Percentiles rank a stretch among this genome's conserved stretches.
phyloP scores from a whole-genome alignment of 2,797 vertebrate species.

The Schizopygopsis malacanthus region DNA sequence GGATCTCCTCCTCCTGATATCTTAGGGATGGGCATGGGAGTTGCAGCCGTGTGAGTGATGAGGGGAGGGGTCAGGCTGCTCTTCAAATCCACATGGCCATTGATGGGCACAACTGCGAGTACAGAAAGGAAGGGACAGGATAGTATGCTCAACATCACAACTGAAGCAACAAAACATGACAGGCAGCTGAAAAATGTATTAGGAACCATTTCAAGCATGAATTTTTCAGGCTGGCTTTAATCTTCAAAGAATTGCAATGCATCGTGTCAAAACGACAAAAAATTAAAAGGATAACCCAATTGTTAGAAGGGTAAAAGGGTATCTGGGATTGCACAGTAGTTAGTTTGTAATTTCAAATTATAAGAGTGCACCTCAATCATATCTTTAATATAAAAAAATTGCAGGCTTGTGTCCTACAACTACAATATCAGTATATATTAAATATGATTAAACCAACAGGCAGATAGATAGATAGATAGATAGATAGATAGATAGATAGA shows the following conservation, averaged over 20 bases:
- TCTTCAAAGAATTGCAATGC: not conserved
- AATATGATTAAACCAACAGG: no score
- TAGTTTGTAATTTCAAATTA: not conserved
- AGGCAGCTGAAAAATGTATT: slow-evolving; percentile 54
- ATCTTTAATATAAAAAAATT: not conserved
- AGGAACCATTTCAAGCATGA: slow-evolving; percentile 49
- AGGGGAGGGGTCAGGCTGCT: slow-evolving; percentile 91
- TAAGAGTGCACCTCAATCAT: not conserved
- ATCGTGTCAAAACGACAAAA: slow-evolving; percentile 13
- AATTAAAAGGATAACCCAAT: slow-evolving; percentile 11
- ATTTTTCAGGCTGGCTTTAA: slow-evolving; percentile 49
- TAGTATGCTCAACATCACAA: slow-evolving; percentile 42
- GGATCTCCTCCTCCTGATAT: slow-evolving; percentile 82
- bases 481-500: no score
- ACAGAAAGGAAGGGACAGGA: slow-evolving; percentile 6
- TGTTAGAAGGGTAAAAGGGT: slow-evolving; percentile 6
- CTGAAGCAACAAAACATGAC: slow-evolving; percentile 46
- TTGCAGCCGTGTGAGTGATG: slow-evolving; percentile 97
- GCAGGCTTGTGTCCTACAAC: not conserved
- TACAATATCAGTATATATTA: no score
- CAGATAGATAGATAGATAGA: no score
- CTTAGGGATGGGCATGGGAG: slow-evolving; percentile 95
- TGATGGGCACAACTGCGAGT: slow-evolving; percentile 85
- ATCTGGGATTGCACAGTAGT: not conserved
- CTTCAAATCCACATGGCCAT: slow-evolving; percentile 89